Conservation (phyloP, 2,888 invertebrate species). For the Seira sanloemensis region DNA sequence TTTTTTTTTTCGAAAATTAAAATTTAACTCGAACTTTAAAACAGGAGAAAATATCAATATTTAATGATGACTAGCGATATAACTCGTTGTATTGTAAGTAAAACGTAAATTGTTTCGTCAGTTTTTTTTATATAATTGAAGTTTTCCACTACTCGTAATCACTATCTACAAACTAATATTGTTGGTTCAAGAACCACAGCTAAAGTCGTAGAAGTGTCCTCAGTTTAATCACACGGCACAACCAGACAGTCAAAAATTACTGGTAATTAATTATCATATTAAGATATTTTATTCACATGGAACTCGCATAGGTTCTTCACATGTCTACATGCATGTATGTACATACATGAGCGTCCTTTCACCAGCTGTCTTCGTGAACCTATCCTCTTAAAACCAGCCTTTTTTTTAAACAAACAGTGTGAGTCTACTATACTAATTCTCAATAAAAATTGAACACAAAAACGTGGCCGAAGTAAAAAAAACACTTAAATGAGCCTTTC, state of each 20-base stretch:
- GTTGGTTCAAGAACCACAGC: too few species aligned
- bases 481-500: constrained; percentile 21
- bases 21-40: not conserved
- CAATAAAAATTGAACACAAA: constrained; percentile 38
- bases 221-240: constrained; percentile 16
- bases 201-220: not conserved
- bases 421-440: constrained; percentile 6
- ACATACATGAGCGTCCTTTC: constrained; percentile 19
- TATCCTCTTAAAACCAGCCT: constrained; percentile 17
- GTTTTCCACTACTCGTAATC: too few species aligned
- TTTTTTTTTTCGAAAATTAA: too few species aligned
- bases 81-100: constrained; percentile 18
- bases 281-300: not conserved
- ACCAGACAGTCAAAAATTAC: not conserved
- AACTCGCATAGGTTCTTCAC: not conserved
- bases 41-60: not conserved
- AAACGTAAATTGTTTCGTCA: too few species aligned
- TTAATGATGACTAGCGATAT: constrained; percentile 20
- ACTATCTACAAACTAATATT: too few species aligned
- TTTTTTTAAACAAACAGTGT: constrained; percentile 30
- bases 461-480: constrained; percentile 25
- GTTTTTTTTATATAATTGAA: too few species aligned
- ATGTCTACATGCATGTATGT: constrained; percentile 7
- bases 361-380: constrained; percentile 40
- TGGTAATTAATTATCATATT: too few species aligned